Conservation (phyloP, 2,113 vertebrate species). For the Erinaceus europaeus region DNA sequence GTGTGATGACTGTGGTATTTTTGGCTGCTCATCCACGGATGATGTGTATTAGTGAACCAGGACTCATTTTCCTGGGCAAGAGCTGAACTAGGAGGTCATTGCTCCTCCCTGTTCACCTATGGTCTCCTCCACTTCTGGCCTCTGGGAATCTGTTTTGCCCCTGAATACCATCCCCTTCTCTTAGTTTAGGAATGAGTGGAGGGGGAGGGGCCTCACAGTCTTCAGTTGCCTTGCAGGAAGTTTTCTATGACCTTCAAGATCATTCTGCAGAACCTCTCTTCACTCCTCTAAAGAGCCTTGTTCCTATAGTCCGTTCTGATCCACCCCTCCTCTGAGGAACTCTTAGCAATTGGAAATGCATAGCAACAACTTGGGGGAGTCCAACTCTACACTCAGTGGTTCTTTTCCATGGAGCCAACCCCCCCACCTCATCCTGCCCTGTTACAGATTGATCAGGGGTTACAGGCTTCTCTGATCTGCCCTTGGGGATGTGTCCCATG, state of each 20-base stretch:
- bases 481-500: slow-evolving; percentile 12
- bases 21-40: slow-evolving; percentile 72
- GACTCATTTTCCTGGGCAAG: slow-evolving; percentile 35
- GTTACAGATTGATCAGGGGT: background rate
- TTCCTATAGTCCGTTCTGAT: background rate
- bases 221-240: background rate
- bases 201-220: background rate
- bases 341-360: background rate
- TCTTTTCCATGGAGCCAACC: background rate
- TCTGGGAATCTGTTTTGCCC: background rate
- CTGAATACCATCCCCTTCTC: background rate
- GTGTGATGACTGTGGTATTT: slow-evolving; percentile 59
- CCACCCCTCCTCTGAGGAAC: background rate
- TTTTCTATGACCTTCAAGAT: background rate
- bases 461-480: background rate
- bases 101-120: background rate
- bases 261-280: background rate
- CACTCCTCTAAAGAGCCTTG: background rate
- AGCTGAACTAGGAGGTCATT: background rate
- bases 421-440: background rate
- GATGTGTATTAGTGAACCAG: slow-evolving; percentile 71
- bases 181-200: background rate
- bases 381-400: background rate
- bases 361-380: background rate
- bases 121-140: background rate